Evolutionary conservation across 2,888 invertebrate genomes (phyloP).

Genomic region (Megalurothrips usitatus): DNA sequence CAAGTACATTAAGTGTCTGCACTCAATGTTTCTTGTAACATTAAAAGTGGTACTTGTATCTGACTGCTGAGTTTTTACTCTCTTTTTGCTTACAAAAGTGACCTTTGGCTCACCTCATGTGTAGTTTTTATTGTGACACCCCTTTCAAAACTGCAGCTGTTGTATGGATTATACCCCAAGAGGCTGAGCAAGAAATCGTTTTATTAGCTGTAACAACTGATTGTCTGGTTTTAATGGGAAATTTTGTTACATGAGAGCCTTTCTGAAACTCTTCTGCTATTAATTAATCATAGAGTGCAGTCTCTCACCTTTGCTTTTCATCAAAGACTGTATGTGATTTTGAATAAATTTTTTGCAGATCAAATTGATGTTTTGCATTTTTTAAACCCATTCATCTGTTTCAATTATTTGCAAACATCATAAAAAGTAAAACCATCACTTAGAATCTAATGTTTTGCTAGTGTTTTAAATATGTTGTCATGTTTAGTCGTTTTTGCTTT

Average conservation of each 20-base stretch:
- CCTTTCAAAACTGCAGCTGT: too few species aligned
- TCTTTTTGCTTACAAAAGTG: too few species aligned
- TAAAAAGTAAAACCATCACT: neutral
- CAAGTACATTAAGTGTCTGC: too few species aligned
- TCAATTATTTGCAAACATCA: neutral
- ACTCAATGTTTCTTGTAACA: too few species aligned
- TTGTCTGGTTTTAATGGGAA: neutral
- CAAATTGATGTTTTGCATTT: conserved; percentile 23
- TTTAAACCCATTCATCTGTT: neutral
- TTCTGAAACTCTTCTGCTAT: conserved; percentile 12
- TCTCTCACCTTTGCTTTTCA: conserved; percentile 7
- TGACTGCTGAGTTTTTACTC: too few species aligned
- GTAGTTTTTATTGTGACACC: too few species aligned
- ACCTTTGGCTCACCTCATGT: too few species aligned
- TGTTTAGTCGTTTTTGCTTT: too few species aligned
- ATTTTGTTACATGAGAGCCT: conserved; percentile 3
- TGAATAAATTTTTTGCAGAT: conserved; percentile 21
- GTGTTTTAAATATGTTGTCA: too few species aligned
- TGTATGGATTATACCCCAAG: neutral
- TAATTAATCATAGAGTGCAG: conserved; percentile 4
- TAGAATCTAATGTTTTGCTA: too few species aligned
- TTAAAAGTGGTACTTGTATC: too few species aligned
- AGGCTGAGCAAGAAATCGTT: neutral
- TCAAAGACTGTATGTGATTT: conserved; percentile 26
- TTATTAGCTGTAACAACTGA: neutral